These are phyloP conservation scores for Drosophila ustulata DNA, from an alignment of 2,888 invertebrate species.

Conservation along the genomic window DNA sequence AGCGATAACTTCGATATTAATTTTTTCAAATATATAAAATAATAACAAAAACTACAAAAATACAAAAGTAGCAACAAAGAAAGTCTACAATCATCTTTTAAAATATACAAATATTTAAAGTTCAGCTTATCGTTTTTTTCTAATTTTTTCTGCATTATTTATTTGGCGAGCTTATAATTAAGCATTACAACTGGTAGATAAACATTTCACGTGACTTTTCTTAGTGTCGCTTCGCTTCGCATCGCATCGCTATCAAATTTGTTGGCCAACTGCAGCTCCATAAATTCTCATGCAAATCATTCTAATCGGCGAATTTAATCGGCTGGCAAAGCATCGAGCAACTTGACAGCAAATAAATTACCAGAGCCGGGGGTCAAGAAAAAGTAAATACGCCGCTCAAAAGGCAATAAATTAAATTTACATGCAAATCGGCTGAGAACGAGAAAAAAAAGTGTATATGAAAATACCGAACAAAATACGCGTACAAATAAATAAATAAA, in stretches of 20 bases:
- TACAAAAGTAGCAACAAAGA: no score
- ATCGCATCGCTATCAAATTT: conserved; percentile 10
- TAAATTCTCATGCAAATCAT: conserved; percentile 60
- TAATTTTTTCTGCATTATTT: no score
- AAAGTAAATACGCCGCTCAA: conserved; percentile 50
- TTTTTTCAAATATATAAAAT: no score
- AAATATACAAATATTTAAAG: no score
- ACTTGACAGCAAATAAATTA: conserved; percentile 71
- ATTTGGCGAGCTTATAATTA: no score
- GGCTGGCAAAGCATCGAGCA: conserved; percentile 51
- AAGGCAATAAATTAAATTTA: conserved; percentile 75
- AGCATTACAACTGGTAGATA: background rate
- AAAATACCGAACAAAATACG: conserved; percentile 12
- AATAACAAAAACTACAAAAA: no score
- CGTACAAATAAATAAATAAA: conserved; percentile 42
- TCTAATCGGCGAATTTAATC: conserved; percentile 55
- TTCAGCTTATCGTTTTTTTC: no score
- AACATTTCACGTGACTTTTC: no score
- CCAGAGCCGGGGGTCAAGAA: conserved; percentile 43
- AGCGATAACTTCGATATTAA: no score
- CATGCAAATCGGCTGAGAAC: conserved; percentile 61
- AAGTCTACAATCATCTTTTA: no score
- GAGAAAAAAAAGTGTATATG: conserved; percentile 29
- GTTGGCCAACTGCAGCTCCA: conserved; percentile 20
- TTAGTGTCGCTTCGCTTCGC: background rate